Evolutionary conservation across 2,888 invertebrate genomes (phyloP).

Genomic region (Mimumesa dahlbomi): DNA sequence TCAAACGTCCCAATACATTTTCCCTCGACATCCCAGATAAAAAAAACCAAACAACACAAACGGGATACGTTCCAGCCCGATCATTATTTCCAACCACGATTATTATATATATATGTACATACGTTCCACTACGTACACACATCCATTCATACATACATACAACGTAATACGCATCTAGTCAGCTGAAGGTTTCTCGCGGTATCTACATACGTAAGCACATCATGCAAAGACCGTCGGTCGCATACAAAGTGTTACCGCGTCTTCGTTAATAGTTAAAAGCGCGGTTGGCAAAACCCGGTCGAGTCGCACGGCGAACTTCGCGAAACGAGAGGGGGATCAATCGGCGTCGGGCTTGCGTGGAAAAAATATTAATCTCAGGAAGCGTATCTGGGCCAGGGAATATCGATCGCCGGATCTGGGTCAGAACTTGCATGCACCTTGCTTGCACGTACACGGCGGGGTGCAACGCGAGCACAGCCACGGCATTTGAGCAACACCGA

Average conservation of each 20-base stretch:
- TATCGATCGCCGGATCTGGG: slow-evolving; percentile 77
- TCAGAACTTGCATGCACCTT: slow-evolving; percentile 71
- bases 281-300: neutral
- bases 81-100: too few relatives aligned
- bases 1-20: too few relatives aligned
- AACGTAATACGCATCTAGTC: too few relatives aligned
- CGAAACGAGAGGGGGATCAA: slow-evolving; percentile 16
- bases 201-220: neutral
- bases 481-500: slow-evolving; percentile 25
- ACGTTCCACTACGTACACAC: too few relatives aligned
- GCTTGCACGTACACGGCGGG: slow-evolving; percentile 47
- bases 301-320: neutral
- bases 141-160: neutral
- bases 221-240: neutral
- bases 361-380: slow-evolving; percentile 66
- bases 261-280: slow-evolving; percentile 1
- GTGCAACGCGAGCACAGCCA: slow-evolving; percentile 32
- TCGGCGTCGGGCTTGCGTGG: slow-evolving; percentile 49
- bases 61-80: too few relatives aligned
- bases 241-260: neutral
- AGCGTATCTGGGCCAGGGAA: slow-evolving; percentile 76
- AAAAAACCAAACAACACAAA: too few relatives aligned
- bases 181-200: neutral
- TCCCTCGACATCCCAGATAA: too few relatives aligned
- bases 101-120: too few relatives aligned